phyloP scores from a whole-genome alignment of 2,888 invertebrate genomes.

The Acronicta alni region DNA sequence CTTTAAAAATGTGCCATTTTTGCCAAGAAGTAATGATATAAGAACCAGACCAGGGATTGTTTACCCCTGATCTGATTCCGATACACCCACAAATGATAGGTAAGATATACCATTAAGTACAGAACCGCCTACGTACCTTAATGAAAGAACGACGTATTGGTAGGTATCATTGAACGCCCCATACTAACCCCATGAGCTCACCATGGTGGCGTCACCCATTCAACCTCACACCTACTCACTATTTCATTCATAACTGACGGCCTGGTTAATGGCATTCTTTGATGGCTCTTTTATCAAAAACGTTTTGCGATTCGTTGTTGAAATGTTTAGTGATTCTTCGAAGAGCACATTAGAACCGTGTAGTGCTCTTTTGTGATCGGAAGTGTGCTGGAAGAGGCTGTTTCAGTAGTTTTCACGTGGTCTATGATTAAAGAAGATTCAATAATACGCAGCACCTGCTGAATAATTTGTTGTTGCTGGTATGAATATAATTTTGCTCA shows the following conservation, averaged over 20 bases:
- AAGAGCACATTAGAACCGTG: constrained; percentile 34
- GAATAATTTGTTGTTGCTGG: too few species aligned
- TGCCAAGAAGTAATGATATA: not conserved
- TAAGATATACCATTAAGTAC: constrained; percentile 1
- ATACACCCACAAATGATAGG: too few species aligned
- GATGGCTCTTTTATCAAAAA: constrained; percentile 45
- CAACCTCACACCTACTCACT: constrained; percentile 56
- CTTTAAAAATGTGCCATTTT: not conserved
- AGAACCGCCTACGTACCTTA: constrained; percentile 9
- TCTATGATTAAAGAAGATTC: constrained; percentile 27
- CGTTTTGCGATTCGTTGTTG: constrained; percentile 28
- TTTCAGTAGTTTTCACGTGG: constrained; percentile 9
- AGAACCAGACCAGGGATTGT: not conserved
- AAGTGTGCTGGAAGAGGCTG: constrained; percentile 16
- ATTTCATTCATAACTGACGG: constrained; percentile 56
- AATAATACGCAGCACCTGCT: constrained; percentile 30
- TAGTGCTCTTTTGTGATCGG: constrained; percentile 21
- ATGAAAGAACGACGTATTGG: constrained; percentile 21
- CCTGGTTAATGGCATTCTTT: constrained; percentile 41
- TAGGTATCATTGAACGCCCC: constrained; percentile 49
- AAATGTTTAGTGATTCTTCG: constrained; percentile 34
- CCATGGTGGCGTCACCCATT: constrained; percentile 56
- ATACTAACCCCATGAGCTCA: constrained; percentile 50
- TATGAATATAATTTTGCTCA: too few species aligned
- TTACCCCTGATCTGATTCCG: too few species aligned